Evolutionary conservation across 1,140 invertebrate genomes (phyloP).

Genomic region (Drosophila setifemur): DNA sequence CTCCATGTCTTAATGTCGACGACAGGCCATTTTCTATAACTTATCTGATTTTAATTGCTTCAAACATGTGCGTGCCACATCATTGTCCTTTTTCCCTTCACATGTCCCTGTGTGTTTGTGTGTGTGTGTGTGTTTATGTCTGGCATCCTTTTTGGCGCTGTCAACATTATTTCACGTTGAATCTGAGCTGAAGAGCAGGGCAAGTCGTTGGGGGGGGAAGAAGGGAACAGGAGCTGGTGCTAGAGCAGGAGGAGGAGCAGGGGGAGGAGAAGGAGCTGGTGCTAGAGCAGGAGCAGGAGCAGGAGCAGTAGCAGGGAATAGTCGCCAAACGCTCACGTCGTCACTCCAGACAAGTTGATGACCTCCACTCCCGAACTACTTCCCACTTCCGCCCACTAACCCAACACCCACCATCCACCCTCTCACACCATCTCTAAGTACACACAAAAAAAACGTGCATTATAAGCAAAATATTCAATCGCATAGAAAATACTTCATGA

Average conservation of each 20-base stretch:
- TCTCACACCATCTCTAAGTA: background rate
- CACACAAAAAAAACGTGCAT: background rate
- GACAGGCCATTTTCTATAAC: constrained; percentile 80
- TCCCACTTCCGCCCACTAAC: background rate
- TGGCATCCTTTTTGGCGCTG: constrained; percentile 59
- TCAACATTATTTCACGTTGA: constrained; percentile 73
- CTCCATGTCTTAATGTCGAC: constrained; percentile 74
- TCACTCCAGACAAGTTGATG: constrained; percentile 70
- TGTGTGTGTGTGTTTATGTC: constrained; percentile 31
- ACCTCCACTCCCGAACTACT: constrained; percentile 32
- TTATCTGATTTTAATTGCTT: constrained; percentile 81
- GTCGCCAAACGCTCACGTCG: constrained; percentile 44
- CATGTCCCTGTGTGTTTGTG: background rate
- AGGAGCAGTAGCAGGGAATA: constrained; percentile 18
- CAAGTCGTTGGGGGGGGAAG: too few species aligned
- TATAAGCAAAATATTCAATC: too few species aligned
- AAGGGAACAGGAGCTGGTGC: background rate
- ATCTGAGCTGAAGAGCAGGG: background rate
- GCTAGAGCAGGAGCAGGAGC: constrained; percentile 14
- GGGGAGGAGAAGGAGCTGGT: background rate
- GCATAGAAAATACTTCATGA: too few species aligned
- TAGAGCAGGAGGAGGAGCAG: constrained; percentile 16
- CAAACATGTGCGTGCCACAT: constrained; percentile 74
- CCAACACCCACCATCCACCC: background rate
- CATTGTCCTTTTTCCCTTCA: constrained; percentile 27